Evolutionary conservation across 2,797 vertebrate species (phyloP).

Genomic region (Poeciliopsis paucimaculata): DNA sequence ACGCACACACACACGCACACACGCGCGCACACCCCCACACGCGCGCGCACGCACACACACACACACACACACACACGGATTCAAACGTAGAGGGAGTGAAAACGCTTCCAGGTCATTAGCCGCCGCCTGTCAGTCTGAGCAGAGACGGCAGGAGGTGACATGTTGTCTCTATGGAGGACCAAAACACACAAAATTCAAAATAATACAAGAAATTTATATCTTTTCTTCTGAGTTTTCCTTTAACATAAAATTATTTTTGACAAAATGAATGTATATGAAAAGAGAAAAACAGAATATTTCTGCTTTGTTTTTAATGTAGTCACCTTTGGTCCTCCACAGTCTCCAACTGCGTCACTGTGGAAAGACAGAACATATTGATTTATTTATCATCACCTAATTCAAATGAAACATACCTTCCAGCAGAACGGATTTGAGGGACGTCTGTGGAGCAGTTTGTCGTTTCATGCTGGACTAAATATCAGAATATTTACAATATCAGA

Average conservation of each 20-base stretch:
- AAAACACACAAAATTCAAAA: too few relatives aligned
- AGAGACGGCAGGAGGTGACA: conserved; percentile 54
- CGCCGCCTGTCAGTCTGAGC: conserved; percentile 64
- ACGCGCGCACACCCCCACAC: too few relatives aligned
- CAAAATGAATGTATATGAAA: too few relatives aligned
- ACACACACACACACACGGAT: neutral
- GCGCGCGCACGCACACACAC: neutral
- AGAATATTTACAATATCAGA: neutral
- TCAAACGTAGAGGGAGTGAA: conserved; percentile 65
- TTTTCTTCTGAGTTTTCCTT: too few relatives aligned
- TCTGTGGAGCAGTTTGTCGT: neutral
- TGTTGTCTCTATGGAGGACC: conserved; percentile 4
- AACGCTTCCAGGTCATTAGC: conserved; percentile 73
- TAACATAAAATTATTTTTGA: too few relatives aligned
- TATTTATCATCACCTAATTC: neutral
- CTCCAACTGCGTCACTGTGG: conserved; percentile 46
- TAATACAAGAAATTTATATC: too few relatives aligned
- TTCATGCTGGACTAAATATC: neutral
- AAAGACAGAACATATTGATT: conserved; percentile 18
- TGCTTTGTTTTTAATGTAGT: too few relatives aligned
- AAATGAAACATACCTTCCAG: neutral
- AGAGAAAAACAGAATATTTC: too few relatives aligned
- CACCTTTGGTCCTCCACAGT: neutral
- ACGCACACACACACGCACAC: neutral
- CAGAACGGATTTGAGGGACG: neutral